These are phyloP conservation scores for Atrichornis clamosus DNA, from an alignment of 2,113 vertebrate species.

Conservation along the genomic window DNA sequence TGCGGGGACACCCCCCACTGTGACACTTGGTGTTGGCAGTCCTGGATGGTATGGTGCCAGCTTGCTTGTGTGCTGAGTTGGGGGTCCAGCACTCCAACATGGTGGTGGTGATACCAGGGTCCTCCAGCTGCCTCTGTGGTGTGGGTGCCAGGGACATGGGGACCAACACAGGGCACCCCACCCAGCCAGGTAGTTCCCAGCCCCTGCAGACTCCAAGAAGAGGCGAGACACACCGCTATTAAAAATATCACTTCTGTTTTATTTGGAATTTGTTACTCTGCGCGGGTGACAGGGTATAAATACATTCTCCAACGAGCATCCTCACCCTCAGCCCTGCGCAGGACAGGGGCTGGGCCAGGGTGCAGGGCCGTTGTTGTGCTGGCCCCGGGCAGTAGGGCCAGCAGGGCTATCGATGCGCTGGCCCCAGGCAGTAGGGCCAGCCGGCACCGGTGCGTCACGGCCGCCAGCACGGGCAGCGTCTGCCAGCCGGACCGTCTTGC, in stretches of 20 bases:
- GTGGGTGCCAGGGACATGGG: not conserved
- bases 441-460: constrained; percentile 43
- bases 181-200: rapidly evolving
- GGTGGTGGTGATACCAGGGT: too few relatives aligned
- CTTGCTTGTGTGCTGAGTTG: not conserved
- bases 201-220: not conserved
- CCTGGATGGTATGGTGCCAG: not conserved
- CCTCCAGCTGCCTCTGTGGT: not conserved
- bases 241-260: constrained; percentile 72
- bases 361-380: not conserved
- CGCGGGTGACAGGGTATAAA: constrained; percentile 57
- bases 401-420: not conserved
- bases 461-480: constrained; percentile 48
- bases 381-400: not conserved
- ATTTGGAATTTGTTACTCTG: constrained; percentile 66
- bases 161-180: not conserved
- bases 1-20: rapidly evolving
- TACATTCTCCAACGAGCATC: constrained; percentile 63
- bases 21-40: not conserved
- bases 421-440: not conserved
- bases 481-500: constrained; percentile 46
- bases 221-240: constrained; percentile 7
- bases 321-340: not conserved
- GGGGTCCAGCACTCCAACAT: not conserved
- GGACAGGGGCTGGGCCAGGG: not conserved